Percentiles rank a stretch among this genome's conserved stretches.
These are phyloP conservation scores for Pycnonotus jocosus DNA, from an alignment of 2,113 vertebrate genomes.

Conservation along the genomic window DNA sequence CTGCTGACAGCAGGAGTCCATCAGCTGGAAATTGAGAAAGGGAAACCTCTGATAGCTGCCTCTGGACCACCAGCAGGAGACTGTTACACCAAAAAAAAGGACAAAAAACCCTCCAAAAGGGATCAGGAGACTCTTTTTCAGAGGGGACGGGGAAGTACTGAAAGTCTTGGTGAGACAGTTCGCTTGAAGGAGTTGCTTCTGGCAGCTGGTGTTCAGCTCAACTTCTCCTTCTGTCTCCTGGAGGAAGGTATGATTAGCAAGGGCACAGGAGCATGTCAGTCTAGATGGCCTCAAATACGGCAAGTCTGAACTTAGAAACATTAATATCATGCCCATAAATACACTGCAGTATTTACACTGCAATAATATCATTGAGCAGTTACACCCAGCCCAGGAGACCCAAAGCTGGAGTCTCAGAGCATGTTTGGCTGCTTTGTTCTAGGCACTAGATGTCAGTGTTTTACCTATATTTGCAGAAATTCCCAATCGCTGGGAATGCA, in stretches of 20 bases:
- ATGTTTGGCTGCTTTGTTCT: not conserved
- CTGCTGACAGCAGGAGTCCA: not conserved
- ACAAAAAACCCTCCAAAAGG: not conserved
- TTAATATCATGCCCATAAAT: not conserved
- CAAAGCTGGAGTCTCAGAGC: not conserved
- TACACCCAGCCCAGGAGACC: not conserved
- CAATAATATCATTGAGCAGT: not conserved
- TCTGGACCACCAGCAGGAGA: not conserved
- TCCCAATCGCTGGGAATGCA: not conserved
- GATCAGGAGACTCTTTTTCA: not conserved
- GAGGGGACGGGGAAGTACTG: not conserved
- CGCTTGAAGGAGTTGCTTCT: not conserved
- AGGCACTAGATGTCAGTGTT: constrained; percentile 78
- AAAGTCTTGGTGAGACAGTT: not conserved
- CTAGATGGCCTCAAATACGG: not conserved
- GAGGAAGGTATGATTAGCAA: not conserved
- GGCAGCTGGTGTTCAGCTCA: not conserved
- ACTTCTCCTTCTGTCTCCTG: not conserved
- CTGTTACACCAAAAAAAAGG: not conserved
- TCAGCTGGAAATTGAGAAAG: not conserved
- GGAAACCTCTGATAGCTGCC: not conserved
- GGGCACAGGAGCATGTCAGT: not conserved
- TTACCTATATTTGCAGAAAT: constrained; percentile 42
- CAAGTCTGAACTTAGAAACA: not conserved
- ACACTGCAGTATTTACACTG: not conserved